phyloP scores from a whole-genome alignment of 2,113 vertebrate genomes.

The Edolisoma coerulescens region DNA sequence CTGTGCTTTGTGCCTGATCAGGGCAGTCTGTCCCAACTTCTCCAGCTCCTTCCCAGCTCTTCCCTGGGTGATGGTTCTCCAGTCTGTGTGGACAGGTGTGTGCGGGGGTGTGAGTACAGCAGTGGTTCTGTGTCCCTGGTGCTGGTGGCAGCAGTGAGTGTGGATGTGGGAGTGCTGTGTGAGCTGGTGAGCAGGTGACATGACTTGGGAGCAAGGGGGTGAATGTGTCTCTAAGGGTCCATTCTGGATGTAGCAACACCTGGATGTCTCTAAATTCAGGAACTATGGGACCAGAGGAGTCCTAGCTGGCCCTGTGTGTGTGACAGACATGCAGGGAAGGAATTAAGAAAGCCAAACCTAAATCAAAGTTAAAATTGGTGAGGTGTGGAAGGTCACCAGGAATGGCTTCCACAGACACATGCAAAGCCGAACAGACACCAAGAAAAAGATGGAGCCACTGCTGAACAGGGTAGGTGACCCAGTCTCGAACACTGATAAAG shows the following conservation, averaged over 20 bases:
- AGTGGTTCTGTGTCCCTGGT: rapidly evolving
- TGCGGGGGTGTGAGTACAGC: background rate
- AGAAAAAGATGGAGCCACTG: background rate
- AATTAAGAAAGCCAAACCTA: background rate
- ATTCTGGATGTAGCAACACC: background rate
- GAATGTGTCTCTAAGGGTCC: background rate
- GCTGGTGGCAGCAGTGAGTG: background rate
- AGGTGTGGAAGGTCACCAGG: background rate
- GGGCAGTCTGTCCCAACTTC: background rate
- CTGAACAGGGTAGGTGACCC: background rate
- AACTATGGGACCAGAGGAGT: background rate
- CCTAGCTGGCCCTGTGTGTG: background rate
- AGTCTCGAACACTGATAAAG: background rate
- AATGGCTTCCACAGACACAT: background rate
- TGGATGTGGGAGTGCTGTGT: no score
- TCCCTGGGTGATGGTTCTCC: background rate
- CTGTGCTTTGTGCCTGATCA: background rate
- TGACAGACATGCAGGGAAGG: background rate
- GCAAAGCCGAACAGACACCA: background rate
- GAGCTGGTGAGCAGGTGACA: background rate
- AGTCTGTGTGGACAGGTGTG: no score
- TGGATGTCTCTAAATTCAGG: background rate
- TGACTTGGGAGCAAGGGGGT: background rate
- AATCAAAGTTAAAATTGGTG: background rate
- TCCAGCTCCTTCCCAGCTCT: background rate